Base-by-base conservation (phyloP, 2,888 invertebrate genomes). In the Pachliopta kotzebuea region DNA sequence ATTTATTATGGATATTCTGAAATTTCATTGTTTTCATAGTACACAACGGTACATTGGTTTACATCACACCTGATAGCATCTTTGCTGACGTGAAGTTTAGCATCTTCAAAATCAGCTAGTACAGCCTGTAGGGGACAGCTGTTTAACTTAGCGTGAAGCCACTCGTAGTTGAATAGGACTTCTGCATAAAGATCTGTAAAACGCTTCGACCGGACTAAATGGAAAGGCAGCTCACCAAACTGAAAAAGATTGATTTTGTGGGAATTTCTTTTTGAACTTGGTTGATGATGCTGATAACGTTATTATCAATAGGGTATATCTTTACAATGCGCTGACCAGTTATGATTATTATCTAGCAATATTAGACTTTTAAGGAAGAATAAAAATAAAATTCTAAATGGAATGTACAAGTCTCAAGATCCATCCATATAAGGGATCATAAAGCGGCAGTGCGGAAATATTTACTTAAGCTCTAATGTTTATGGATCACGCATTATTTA, bases 161-260 rank as follows among this genome's bases (percentile, higher is more conserved):
- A 99, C 76, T 98, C 96, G 82, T 99, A 99, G 86, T 99, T 99
- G 88, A 99, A 99, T 0, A 99, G 92, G 0, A 99, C 98, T 78
- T 98, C 95, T 53, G 96, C 95, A 79, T 97, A 98, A 20, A 99
- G 90, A 83, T 98, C 98, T 61, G 96, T 95, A 79, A 97, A 97
- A 45, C 99, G 94, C 69, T 97, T 95, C 0, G 99, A 96, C 8
- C 99, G 93, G 0, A 99, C 96, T 76, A 99, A 90, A 80, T 99
- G 99, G 80, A 96, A 99, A 0, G 99, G 99, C 29, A 99, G 90
- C 83, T 99, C 99, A 1, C 98, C 98, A 77, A 98, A 98, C 96
- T 97, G 77, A 6, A 60, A 65, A 62, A 49, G 61, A 37, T 11
- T 14, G 37, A 14, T 37, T 14, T 11, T 2, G 2, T 14, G 3